Base-by-base conservation (phyloP, 2,888 invertebrate genomes). In the Subacronicta megacephala region DNA sequence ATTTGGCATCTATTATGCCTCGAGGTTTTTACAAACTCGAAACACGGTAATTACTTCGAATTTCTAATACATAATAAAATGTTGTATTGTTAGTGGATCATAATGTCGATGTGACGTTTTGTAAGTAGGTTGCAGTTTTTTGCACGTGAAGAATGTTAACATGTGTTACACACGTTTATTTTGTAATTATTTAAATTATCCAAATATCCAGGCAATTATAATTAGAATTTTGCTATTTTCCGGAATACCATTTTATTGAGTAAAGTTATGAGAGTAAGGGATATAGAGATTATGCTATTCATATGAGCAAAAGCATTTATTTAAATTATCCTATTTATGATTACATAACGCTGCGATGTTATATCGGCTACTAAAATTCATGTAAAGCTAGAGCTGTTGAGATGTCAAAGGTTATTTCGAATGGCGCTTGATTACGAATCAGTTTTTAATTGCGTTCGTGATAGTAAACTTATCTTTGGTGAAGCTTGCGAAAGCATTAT, bases 391-490 rank as follows among this genome's bases (percentile, higher is more conserved):
- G 53, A 73, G 49, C 44, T 55, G 67, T 66, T 73, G 71, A 31
- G 72, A 76, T 77, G 86, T 83, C 85, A 86, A 78, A 86, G 87
- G 86, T 87, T 82, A 85, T 72, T 80, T 83, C 85, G 88, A 85
- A 86, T 82, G 77, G 76, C 62, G 45, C 75, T 68, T 85, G 85
- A 88, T 85, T 84, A 79, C 71, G 64, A 64, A 72, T 80, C 76
- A 55, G 6, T 58, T 61, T 69, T 72, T 77, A 53, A 69, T 20
- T 55, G 50, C 46, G 58, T 78, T 73, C 68, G 72, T 63, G 70
- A 42, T 59, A 64, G 45, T 42, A 57, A 64, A 68, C 60, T 75
- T 68, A 75, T 76, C 83, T 80, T 82, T 81, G 81, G 79, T 70
- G 50, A 52, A 68, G 75, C 66, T 83, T 81, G 61, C 76, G 80